phyloP scores from a whole-genome alignment of 1,140 invertebrate species.

The Sesamia nonagrioides region DNA sequence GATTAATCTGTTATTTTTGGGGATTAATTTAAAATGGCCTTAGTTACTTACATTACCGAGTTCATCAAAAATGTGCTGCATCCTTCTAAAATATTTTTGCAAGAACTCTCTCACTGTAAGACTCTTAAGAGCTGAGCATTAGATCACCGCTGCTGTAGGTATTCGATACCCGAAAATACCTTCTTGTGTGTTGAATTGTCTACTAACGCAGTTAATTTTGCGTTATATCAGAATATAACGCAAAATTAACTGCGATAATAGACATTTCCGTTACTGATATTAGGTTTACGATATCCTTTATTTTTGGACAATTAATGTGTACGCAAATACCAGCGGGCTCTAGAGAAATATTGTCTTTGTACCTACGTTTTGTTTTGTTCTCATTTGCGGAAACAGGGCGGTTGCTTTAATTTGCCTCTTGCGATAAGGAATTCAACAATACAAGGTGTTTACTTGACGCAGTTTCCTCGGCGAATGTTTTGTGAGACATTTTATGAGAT shows the following conservation, averaged over 20 bases:
- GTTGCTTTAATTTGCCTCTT: slow-evolving; percentile 61
- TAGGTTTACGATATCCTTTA: slow-evolving; percentile 35
- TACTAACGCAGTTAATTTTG: neutral
- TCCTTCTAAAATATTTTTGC: too few species aligned
- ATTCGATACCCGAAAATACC: neutral
- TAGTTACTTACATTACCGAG: too few species aligned
- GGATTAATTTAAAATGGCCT: too few species aligned
- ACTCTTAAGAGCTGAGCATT: too few species aligned
- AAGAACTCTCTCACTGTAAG: too few species aligned
- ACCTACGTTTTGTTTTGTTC: slow-evolving; percentile 56
- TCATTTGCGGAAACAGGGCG: slow-evolving; percentile 58
- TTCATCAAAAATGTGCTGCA: too few species aligned
- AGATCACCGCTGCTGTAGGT: too few species aligned
- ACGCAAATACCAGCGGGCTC: slow-evolving; percentile 37
- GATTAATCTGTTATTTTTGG: too few species aligned
- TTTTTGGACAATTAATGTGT: slow-evolving; percentile 48
- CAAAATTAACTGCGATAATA: neutral
- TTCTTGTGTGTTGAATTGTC: neutral
- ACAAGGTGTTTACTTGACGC: slow-evolving; percentile 58
- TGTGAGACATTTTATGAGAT: slow-evolving; percentile 57
- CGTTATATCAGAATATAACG: neutral
- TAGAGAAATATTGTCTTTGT: slow-evolving; percentile 56
- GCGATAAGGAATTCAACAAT: slow-evolving; percentile 61
- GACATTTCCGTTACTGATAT: slow-evolving; percentile 10
- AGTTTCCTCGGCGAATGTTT: slow-evolving; percentile 55